Base-by-base conservation (phyloP, 92 coral and sea anemone species). In the Phenganax stokvisi region DNA sequence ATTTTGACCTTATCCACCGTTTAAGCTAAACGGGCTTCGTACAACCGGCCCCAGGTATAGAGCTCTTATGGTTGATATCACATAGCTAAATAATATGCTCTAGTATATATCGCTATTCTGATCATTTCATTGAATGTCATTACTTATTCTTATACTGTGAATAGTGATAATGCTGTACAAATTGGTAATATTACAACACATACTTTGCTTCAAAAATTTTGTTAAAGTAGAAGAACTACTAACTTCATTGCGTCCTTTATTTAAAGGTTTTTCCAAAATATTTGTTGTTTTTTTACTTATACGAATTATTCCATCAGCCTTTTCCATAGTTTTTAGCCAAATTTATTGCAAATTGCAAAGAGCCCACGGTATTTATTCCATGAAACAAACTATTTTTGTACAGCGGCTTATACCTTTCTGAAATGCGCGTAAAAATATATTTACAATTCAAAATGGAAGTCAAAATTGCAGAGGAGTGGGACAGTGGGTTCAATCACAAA, bases 211-310 rank as follows among this genome's bases (percentile, higher is more conserved):
- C 47, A 37, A 37, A 37, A 37, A 20, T 20, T 20, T 20, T 20
- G 25, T 20, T 20, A 0, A 37, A 37, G 47, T 37, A 37, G 5
- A 37, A 7, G 67, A 61, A 61, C 7, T 12, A 15, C 67, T 8
- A 62, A 88, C 99, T 91, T 96, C 99, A 77, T 87, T 96, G 77
- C 91, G 88, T 66, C 99, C 99, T 92, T 96, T 96, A 79, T 93
- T 96, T 54, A 96, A 86, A 31, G 99, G 97, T 86, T 86, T 91
- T 83, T 96, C 99, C 16, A 96, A 88, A 79, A 96, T 96, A 85
- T 96, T 96, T 59, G 96, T 17, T 6, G 59, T 65, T 65, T 79
- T 79, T 53, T 79, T 77, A 9, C n/a, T 28, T 55, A 76, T 77
- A 64, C 83, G 83, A 64, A 65, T 63, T 59, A 51, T 57, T 30